Evolutionary conservation across 2,113 vertebrate species (phyloP).

Genomic region (Crypturellus undulatus): DNA sequence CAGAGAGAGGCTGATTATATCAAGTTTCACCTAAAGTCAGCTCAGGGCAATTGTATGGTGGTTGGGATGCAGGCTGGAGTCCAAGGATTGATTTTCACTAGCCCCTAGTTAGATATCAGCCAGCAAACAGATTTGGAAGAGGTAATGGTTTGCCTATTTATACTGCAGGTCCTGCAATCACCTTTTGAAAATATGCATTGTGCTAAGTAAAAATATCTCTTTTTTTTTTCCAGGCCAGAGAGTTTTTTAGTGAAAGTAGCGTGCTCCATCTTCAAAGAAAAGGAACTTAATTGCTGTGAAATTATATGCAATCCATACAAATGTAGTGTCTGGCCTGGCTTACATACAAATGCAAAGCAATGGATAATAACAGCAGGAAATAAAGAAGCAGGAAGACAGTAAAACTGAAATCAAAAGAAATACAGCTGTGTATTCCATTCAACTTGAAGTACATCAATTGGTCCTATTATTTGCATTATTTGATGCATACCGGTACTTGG

Average conservation of each 20-base stretch:
- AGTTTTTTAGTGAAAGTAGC: not conserved
- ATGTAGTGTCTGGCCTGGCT: not conserved
- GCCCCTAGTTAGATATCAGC: not conserved
- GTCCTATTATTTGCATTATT: not conserved
- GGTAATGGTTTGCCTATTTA: not conserved
- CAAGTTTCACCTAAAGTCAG: not conserved
- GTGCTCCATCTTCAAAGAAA: not conserved
- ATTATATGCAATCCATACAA: not conserved
- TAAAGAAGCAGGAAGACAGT: constrained; percentile 26
- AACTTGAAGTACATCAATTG: constrained; percentile 16
- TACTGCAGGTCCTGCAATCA: not conserved
- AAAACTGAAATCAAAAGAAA: constrained; percentile 28
- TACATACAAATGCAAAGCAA: constrained; percentile 12
- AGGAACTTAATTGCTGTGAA: not conserved
- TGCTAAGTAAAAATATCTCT: not conserved
- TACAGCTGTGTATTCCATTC: not conserved
- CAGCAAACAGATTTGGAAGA: not conserved
- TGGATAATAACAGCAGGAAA: not conserved
- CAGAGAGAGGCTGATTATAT: not conserved
- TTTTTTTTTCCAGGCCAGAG: not conserved
- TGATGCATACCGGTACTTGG: not conserved
- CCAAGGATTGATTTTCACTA: not conserved
- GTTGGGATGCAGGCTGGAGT: not conserved
- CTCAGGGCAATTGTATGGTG: not conserved
- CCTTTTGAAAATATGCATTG: not conserved